Evolutionary conservation across 2,797 vertebrate genomes (phyloP).

Genomic region (Anabacerthia variegaticeps): DNA sequence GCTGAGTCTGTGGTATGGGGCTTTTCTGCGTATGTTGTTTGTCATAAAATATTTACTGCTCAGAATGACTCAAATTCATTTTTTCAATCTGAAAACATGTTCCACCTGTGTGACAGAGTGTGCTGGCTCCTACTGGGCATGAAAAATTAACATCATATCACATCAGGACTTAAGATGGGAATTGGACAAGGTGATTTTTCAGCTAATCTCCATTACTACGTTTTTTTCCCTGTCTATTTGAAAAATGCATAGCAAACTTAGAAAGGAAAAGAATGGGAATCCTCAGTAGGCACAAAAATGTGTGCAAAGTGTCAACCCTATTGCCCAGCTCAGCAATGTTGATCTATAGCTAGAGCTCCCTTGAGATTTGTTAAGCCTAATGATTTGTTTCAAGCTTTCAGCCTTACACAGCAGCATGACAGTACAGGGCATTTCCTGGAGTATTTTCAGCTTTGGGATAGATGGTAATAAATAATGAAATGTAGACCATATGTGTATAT

Average conservation of each 20-base stretch:
- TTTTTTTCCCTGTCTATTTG: not conserved
- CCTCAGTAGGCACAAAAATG: not conserved
- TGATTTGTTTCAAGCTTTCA: not conserved
- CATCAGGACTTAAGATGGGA: not conserved
- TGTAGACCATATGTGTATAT: not conserved
- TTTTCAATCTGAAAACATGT: not conserved
- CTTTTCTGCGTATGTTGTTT: not conserved
- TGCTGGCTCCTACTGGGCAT: not conserved
- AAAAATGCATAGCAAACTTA: not conserved
- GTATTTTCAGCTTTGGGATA: not conserved
- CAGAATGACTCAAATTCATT: not conserved
- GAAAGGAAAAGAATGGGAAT: not conserved
- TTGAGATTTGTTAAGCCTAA: not conserved
- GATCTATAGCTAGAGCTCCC: not conserved
- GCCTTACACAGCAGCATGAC: not conserved
- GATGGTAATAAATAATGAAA: not conserved
- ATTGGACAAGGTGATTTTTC: not conserved
- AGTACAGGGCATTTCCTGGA: not conserved
- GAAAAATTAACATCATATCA: not conserved
- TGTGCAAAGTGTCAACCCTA: not conserved
- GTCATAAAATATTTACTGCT: conserved; percentile 2
- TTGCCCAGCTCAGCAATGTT: not conserved
- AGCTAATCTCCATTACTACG: not conserved
- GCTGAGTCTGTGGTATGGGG: not conserved
- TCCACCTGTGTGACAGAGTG: not conserved